Base-by-base conservation (phyloP, 2,113 vertebrate species). In the Hucho hucho region DNA sequence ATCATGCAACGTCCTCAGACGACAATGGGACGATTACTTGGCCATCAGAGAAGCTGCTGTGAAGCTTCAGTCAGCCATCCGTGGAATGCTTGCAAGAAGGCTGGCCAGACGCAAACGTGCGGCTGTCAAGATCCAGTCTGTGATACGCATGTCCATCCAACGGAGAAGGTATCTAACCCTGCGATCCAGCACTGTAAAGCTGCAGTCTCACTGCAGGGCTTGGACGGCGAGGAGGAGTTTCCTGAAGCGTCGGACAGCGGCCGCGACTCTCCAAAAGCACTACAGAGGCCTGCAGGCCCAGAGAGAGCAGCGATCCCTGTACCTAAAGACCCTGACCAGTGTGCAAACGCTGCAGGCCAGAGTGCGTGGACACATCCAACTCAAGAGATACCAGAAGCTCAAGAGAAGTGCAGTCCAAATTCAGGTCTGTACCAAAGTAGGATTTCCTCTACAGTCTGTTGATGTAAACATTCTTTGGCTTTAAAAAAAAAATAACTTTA, bases 341-440 rank as follows among this genome's bases (percentile, higher is more conserved):
- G 2, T 93, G 5, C 64, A 88, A 6, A 12, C 83, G 14, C 63
- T 93, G 70, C 95, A 96, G 79, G 89, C 93, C 11, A 70, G 49
- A 75, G 56, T 87, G 2, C 91, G 90, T 79, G 89, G 93, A 32
- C 86, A 86, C 72, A 79, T 90, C 6, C 79, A 84, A 25, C 89
- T 67, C 65, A 87, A 43, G 85, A 90, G 65, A 47, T 91, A 94
- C 82, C 87, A 70, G 29, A 88, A 69, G 80, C 73, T 92, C n/a
- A 93, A 84, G 78, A 74, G 13, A 13, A 93, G 88, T 76, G 56
- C 87, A 66, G 66, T 92, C 77, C 92, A 85, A 86, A 93, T 95
- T 75, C 95, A 96, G 94, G 95, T 96, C 89, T 14, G 73, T 29
- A 24, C 4, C 14, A 11, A 22, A 68, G 63, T 53, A 26, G 5